phyloP scores from a whole-genome alignment of 2,113 vertebrate genomes.

The Sturnus vulgaris region DNA sequence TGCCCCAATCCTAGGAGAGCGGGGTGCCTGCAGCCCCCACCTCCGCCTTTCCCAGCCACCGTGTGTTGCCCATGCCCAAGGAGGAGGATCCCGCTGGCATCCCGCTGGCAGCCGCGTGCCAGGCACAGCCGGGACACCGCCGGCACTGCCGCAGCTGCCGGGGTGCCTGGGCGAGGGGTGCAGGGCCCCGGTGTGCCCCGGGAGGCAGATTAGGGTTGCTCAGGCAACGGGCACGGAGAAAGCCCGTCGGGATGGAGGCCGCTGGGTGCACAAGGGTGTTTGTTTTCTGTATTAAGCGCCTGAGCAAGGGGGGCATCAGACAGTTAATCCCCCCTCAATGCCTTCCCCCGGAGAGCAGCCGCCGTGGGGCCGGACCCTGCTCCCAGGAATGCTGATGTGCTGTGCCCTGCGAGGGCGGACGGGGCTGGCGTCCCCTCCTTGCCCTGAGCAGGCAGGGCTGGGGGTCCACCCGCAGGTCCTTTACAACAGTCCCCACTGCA shows the following conservation, averaged over 20 bases:
- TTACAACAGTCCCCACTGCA: rapidly evolving
- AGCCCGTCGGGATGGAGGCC: conserved; percentile 18
- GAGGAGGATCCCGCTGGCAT: rapidly evolving
- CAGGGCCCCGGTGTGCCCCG: neutral
- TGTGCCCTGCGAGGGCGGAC: rapidly evolving
- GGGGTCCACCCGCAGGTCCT: neutral
- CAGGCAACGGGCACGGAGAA: conserved; percentile 42
- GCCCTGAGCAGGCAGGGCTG: neutral
- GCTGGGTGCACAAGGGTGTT: conserved; percentile 35
- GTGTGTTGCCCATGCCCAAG: neutral
- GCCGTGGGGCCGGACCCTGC: neutral
- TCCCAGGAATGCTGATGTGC: conserved; percentile 62
- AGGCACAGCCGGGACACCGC: neutral
- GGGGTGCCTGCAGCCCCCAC: rapidly evolving
- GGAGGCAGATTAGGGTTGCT: conserved; percentile 50
- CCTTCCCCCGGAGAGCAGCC: neutral
- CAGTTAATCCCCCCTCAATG: conserved; percentile 56
- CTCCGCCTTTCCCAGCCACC: neutral
- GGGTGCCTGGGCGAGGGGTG: neutral
- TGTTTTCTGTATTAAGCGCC: conserved; percentile 55
- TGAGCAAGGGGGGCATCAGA: conserved; percentile 33
- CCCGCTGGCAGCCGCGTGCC: conserved; percentile 54
- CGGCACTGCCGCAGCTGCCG: neutral
- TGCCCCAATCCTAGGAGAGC: rapidly evolving
- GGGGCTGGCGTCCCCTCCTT: neutral